Evolutionary conservation across 2,888 invertebrate genomes (phyloP), one percentile per base, ranked within the genome.

Genomic region (Dryobotodes eremita): DNA sequence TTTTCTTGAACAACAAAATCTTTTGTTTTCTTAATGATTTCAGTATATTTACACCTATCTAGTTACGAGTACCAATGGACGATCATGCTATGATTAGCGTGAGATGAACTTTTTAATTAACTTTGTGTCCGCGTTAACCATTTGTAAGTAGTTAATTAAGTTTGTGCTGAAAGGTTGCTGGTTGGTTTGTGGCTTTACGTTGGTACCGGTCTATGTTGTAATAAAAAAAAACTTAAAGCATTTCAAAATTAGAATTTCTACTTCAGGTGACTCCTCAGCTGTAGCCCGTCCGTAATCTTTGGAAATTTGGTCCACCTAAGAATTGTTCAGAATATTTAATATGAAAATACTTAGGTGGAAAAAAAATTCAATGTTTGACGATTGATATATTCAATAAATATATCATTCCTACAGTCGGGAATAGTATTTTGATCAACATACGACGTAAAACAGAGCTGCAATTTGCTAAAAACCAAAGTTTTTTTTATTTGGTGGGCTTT

Each of bases 31-130:
- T 46, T 59, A 36, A 31, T 64, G 13, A 4, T 50, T 69, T 48
- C 20, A 64, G 62, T 59, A 62, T 48, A 26, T 68, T 48, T 26
- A n/a, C 17, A 46, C 17, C 26, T 74, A 15, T 17, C 36, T 46
- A 50, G 15, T 17, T n/a, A n/a, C n/a, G n/a, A n/a, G n/a, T 36
- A 85, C 31, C 46, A 53, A 64, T 86, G 15, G 6, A 20, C 36
- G 42, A 26, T 46, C 46, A 20, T 10, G 42, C n/a, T 68, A 66
- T 83, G 77, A 83, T 83, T 83, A 71, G 20, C 83, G 71, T 86
- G 86, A 66, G 6, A 77, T 77, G 36, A 55, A 83, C 23, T 53
- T 68, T 75, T 83, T 71, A 64, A 83, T 75, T 53, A 71, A 5
- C 55, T 75, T 55, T 46, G 31, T 46, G 50, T 53, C 26, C 26